These are phyloP conservation scores for Aphelenchoides bicaudatus DNA, from an alignment of 2,888 invertebrate species.

Conservation along the genomic window DNA sequence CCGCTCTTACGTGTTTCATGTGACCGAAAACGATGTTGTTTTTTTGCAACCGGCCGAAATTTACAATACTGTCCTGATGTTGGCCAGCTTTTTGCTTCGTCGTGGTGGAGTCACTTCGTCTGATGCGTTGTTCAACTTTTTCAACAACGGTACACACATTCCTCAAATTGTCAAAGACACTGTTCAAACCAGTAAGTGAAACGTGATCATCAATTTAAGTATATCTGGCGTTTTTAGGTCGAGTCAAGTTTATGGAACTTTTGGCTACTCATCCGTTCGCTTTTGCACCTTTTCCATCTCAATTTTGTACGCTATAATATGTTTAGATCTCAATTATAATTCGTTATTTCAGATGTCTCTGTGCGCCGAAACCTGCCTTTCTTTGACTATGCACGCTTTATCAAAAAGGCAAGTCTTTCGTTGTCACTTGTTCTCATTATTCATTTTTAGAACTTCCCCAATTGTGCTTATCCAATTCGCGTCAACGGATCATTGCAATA, in stretches of 20 bases:
- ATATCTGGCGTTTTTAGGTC: too few relatives aligned
- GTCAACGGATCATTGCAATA: not conserved
- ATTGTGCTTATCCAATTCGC: slow-evolving; percentile 15
- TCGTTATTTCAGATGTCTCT: too few relatives aligned
- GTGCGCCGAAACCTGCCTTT: slow-evolving; percentile 57
- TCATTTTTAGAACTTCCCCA: slow-evolving; percentile 16
- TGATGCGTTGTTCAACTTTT: slow-evolving; percentile 56
- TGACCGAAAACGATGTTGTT: slow-evolving; percentile 46
- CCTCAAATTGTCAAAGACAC: slow-evolving; percentile 48
- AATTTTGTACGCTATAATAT: too few relatives aligned
- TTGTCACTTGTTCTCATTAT: not conserved
- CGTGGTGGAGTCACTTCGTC: slow-evolving; percentile 58
- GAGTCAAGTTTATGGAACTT: slow-evolving; percentile 48
- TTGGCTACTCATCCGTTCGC: slow-evolving; percentile 56
- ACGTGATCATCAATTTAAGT: not conserved
- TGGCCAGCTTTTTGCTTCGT: slow-evolving; percentile 50
- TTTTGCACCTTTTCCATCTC: slow-evolving; percentile 58
- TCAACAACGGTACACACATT: slow-evolving; percentile 41
- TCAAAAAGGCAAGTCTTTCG: slow-evolving; percentile 42
- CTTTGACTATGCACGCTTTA: slow-evolving; percentile 55
- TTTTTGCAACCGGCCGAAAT: slow-evolving; percentile 53
- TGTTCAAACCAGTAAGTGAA: slow-evolving; percentile 47
- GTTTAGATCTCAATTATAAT: too few relatives aligned
- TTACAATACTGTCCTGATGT: slow-evolving; percentile 49
- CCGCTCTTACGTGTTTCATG: slow-evolving; percentile 57